Percentiles rank a stretch among this genome's conserved stretches.
Conservation (phyloP, 2,888 invertebrate species). For the Trichogramma evanescens region DNA sequence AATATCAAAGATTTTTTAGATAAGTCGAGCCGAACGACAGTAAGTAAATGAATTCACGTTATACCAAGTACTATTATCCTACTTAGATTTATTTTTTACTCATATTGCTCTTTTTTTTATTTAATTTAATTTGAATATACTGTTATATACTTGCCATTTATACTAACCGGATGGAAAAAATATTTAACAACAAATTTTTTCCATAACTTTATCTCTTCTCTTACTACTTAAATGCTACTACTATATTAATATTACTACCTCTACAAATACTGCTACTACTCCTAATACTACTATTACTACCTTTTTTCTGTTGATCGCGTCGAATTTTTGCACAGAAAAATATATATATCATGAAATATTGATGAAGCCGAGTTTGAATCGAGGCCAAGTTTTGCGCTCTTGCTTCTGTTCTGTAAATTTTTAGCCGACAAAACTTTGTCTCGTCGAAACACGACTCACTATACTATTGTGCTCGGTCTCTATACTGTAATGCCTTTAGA, state of each 20-base stretch:
- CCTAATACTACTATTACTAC: constrained; percentile 22
- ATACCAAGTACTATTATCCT: constrained; percentile 31
- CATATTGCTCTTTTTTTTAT: constrained; percentile 23
- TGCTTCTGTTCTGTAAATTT: too few relatives aligned
- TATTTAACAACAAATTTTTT: not conserved
- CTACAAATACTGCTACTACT: constrained; percentile 13
- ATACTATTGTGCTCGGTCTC: constrained; percentile 13
- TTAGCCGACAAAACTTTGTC: too few relatives aligned
- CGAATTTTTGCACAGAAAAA: not conserved
- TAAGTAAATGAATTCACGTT: constrained; percentile 44
- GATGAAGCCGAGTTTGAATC: too few relatives aligned
- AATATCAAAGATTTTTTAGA: constrained; percentile 36
- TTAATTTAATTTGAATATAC: constrained; percentile 16
- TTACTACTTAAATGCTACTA: not conserved
- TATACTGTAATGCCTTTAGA: constrained; percentile 8
- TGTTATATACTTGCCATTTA: constrained; percentile 28
- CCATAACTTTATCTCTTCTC: not conserved
- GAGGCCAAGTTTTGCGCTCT: too few relatives aligned
- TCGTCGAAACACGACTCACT: constrained; percentile 6
- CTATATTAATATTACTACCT: constrained; percentile 3
- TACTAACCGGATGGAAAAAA: constrained; percentile 30
- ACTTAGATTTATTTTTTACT: constrained; percentile 28
- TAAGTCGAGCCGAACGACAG: constrained; percentile 43
- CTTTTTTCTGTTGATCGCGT: constrained; percentile 22
- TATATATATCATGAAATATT: too few relatives aligned